Percentiles rank a stretch among this genome's conserved stretches.
Evolutionary conservation across 2,888 invertebrate genomes (phyloP).

Genomic region (Spisula solida): DNA sequence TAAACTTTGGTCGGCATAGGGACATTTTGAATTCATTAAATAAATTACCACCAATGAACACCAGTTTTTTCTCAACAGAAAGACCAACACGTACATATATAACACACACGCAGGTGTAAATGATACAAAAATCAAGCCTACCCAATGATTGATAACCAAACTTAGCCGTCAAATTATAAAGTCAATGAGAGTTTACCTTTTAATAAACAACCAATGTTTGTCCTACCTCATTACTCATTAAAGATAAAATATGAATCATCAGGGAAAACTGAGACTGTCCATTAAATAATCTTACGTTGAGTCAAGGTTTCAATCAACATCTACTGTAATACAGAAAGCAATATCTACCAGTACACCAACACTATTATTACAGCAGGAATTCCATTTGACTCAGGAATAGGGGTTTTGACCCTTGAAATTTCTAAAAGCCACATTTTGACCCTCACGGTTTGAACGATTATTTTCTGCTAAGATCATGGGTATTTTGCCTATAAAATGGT

Average conservation of each 20-base stretch:
- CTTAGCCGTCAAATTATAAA: background rate
- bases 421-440: too few species aligned
- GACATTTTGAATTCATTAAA: background rate
- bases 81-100: background rate
- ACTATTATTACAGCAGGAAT: too few species aligned
- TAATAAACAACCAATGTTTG: slow-evolving; percentile 14
- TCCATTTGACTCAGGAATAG: too few species aligned
- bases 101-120: background rate
- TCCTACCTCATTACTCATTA: background rate
- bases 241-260: background rate
- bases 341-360: too few species aligned
- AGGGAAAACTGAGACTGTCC: background rate
- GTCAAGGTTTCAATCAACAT: background rate
- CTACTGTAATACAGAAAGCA: too few species aligned
- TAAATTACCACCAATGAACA: background rate
- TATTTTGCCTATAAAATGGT: too few species aligned
- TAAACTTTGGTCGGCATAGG: background rate
- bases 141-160: background rate
- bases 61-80: background rate
- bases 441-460: too few species aligned
- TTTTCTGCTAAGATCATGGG: too few species aligned
- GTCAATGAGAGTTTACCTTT: slow-evolving; percentile 2
- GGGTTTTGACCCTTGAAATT: too few species aligned
- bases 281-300: background rate
- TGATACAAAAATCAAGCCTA: background rate